A percentile compares a stretch with the other conserved stretches of the same genome.
Evolutionary conservation across 2,113 vertebrate species (phyloP).

Genomic region (Sander vitreus): DNA sequence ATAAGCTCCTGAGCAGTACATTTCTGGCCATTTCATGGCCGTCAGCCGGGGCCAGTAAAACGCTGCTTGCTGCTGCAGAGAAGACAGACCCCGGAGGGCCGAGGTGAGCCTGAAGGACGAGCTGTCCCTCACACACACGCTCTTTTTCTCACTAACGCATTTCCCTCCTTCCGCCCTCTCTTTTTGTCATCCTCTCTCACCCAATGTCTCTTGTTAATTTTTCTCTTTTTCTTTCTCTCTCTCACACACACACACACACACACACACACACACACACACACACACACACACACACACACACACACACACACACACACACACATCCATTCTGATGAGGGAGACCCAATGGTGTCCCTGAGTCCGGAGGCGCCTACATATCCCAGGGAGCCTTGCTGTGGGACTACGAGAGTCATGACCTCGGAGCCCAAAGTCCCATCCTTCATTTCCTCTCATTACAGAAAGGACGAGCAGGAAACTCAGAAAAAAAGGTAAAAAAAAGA

Average conservation of each 20-base stretch:
- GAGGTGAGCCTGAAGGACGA: constrained; percentile 77
- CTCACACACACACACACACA: constrained; percentile 20
- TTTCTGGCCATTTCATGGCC: constrained; percentile 72
- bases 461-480: constrained; percentile 61
- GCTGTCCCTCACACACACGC: constrained; percentile 67
- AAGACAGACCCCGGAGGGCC: constrained; percentile 68
- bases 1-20: constrained; percentile 63
- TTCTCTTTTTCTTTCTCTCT: constrained; percentile 52
- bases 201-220: constrained; percentile 53
- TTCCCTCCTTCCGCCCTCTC: constrained; percentile 33
- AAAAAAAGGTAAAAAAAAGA: constrained; percentile 34
- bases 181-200: constrained; percentile 52
- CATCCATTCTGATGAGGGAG: constrained; percentile 33
- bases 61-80: constrained; percentile 29
- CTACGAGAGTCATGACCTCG: constrained; percentile 41
- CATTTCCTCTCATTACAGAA: constrained; percentile 71
- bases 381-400: constrained; percentile 66
- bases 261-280: constrained; percentile 36
- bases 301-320: constrained; percentile 13
- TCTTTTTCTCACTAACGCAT: constrained; percentile 57
- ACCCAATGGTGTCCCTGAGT: constrained; percentile 56
- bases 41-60: constrained; percentile 73
- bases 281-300: constrained; percentile 23
- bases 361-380: constrained; percentile 71
- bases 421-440: constrained; percentile 74